Evolutionary conservation across 2,888 invertebrate genomes (phyloP).

Genomic region (Drosophila ezoana): DNA sequence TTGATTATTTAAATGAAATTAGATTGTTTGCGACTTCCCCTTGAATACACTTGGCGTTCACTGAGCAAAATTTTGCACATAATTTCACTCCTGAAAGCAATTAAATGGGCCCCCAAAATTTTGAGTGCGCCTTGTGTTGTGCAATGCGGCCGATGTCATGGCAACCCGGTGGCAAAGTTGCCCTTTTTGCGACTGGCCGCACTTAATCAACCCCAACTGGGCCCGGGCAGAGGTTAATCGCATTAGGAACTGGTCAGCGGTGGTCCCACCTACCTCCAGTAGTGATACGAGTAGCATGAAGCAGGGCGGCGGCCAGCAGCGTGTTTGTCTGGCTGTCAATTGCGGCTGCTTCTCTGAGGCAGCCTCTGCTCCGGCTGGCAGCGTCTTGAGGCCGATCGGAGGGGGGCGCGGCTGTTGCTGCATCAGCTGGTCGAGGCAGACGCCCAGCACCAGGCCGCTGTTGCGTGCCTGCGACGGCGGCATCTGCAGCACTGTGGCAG

Average conservation of each 20-base stretch:
- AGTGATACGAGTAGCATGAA: slow-evolving; percentile 97
- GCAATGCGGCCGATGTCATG: slow-evolving; percentile 60
- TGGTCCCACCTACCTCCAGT: slow-evolving; percentile 91
- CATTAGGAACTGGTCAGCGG: slow-evolving; percentile 44
- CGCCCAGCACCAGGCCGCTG: slow-evolving; percentile 70
- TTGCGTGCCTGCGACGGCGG: slow-evolving; percentile 22
- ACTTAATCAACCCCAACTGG: slow-evolving; percentile 62
- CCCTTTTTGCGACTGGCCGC: slow-evolving; percentile 8
- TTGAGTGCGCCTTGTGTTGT: slow-evolving; percentile 56
- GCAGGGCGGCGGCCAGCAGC: slow-evolving; percentile 96
- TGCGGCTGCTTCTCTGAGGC: slow-evolving; percentile 87
- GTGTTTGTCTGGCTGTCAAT: slow-evolving; percentile 91
- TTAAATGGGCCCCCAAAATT: slow-evolving; percentile 47
- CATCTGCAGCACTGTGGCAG: slow-evolving; percentile 32
- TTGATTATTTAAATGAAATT: too few relatives aligned
- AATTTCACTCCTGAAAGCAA: slow-evolving; percentile 35
- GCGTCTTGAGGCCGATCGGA: slow-evolving; percentile 10
- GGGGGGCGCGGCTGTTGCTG: slow-evolving; percentile 33
- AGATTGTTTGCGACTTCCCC: neutral
- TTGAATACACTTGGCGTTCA: too few relatives aligned
- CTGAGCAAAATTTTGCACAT: too few relatives aligned
- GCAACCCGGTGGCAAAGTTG: slow-evolving; percentile 42
- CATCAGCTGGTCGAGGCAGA: slow-evolving; percentile 75
- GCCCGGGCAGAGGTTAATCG: slow-evolving; percentile 41
- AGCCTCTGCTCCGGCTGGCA: slow-evolving; percentile 9